Evolutionary conservation across 2,113 vertebrate species (phyloP).

Genomic region (Balaeniceps rex): DNA sequence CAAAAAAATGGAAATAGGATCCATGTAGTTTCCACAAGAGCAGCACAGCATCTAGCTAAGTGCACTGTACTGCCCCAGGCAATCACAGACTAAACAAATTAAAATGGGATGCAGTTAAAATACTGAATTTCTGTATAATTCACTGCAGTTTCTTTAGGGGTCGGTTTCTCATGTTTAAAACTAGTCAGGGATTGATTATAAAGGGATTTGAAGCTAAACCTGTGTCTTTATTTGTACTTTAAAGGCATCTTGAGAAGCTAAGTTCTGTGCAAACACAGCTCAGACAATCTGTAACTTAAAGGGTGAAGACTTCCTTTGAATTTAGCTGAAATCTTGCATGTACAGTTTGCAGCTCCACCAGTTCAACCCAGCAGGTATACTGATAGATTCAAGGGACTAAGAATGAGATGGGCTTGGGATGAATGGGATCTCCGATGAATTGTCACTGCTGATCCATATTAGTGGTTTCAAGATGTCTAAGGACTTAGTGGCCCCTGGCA

Average conservation of each 20-base stretch:
- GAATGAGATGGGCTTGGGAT: neutral
- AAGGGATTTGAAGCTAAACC: neutral
- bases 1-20: neutral
- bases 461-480: neutral
- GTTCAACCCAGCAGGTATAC: neutral
- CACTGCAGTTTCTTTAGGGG: neutral
- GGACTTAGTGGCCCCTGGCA: neutral
- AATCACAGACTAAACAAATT: neutral
- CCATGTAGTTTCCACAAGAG: neutral
- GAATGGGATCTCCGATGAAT: neutral
- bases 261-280: neutral
- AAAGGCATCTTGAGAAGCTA: neutral
- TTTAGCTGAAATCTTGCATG: neutral
- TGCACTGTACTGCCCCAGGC: neutral
- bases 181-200: neutral
- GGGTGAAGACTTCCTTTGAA: neutral
- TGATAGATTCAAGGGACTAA: neutral
- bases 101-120: neutral
- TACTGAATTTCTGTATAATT: neutral
- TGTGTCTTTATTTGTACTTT: neutral
- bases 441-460: neutral
- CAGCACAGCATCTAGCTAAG: neutral
- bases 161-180: neutral
- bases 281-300: neutral
- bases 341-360: neutral